Base-by-base conservation (phyloP, 2,888 invertebrate species). In the Oscheius onirici region DNA sequence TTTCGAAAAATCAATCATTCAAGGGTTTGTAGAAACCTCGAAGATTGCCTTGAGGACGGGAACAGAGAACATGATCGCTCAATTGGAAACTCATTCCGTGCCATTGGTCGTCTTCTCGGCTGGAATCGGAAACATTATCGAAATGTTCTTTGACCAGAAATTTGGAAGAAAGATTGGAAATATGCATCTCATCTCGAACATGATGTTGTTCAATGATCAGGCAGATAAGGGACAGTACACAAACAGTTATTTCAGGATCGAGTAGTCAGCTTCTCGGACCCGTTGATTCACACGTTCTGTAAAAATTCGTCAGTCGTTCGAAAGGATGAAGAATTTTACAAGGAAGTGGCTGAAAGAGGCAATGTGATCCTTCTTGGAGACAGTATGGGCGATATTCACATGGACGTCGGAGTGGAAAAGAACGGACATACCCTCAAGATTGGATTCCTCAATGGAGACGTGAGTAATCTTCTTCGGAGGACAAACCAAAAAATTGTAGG, bases 41-140 rank as follows among this genome's bases (percentile, higher is more conserved):
- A 65, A 69, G 20, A 74, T 75, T 44, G 69, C 73, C 1, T 70
- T 79, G 72, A 80, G 82, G 51, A 77, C 80, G 28, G 77, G 80
- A n/a, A 79, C 80, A 24, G 74, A 73, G 22, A 72, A 79, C 20
- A 68, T 80, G 55, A 72, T 82, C 57, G 55, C 65, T 26, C 58
- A 72, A 0, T 72, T 82, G 20, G 76, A 81, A 41, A 63, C 54
- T 2, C 66, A 70, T 11, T 58, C 72, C 13, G 76, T 97, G 41
- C 97, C 97, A 0, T 90, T 96, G 66, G 89, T 97, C 73, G 93
- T 97, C 52, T 96, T 97, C 90, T 95, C 95, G 1, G 97, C 97
- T 6, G 97, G 97, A 43, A 82, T 86, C 66, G 86, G 85, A 20
- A 79, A 97, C 88, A 91, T 94, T 0, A 93, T 97, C 1, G 90